Evolutionary conservation across 2,113 vertebrate species (phyloP).

Genomic region (Paramormyrops kingsleyae): DNA sequence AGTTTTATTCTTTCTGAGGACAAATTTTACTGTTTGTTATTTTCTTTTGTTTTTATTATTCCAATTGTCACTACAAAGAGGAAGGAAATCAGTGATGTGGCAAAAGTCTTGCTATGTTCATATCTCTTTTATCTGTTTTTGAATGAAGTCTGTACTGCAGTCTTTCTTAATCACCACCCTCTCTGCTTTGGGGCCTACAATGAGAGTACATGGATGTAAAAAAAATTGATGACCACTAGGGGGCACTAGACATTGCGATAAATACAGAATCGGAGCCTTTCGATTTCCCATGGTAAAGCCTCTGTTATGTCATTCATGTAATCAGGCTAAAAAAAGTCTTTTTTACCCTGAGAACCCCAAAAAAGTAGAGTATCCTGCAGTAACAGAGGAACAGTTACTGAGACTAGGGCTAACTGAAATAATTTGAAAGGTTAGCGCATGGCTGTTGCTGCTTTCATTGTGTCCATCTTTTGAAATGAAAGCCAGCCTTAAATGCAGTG

Average conservation of each 20-base stretch:
- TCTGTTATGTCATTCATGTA: background rate
- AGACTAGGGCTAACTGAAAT: background rate
- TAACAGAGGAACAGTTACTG: background rate
- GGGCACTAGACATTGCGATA: slow-evolving; percentile 2
- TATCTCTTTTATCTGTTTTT: background rate
- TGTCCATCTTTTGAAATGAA: background rate
- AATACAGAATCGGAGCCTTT: background rate
- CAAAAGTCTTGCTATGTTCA: background rate
- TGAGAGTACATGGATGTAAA: background rate
- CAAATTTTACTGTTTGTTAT: background rate
- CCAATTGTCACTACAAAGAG: background rate
- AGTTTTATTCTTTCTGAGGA: background rate
- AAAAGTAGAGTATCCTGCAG: background rate
- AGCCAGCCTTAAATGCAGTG: background rate
- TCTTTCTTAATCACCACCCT: background rate
- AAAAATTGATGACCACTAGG: background rate
- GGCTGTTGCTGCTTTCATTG: background rate
- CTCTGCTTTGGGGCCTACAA: background rate
- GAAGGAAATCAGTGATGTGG: background rate
- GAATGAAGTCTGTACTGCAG: background rate
- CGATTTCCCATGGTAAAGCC: background rate
- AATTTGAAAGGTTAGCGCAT: background rate
- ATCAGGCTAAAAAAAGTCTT: background rate
- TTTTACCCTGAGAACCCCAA: background rate
- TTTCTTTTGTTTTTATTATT: background rate